phyloP scores from a whole-genome alignment of 2,113 vertebrate species.

The Spea bombifrons region DNA sequence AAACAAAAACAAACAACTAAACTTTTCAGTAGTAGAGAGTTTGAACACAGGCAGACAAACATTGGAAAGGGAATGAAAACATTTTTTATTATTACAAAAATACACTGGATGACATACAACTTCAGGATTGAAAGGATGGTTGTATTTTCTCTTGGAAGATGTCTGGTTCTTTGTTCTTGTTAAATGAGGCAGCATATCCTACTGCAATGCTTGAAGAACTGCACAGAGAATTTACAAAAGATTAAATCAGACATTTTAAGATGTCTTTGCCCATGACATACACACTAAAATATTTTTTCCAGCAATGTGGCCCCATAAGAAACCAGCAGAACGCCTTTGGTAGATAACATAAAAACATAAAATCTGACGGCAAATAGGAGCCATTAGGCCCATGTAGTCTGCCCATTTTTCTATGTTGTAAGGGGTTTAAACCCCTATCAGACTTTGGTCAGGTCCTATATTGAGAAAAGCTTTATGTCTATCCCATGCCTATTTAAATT shows the following conservation, averaged over 20 bases:
- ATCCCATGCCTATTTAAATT: no score
- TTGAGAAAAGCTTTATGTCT: no score
- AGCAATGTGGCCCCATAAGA: no score
- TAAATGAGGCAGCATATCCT: conserved; percentile 26
- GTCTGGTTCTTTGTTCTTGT: conserved; percentile 28
- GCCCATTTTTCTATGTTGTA: no score
- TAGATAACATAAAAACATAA: no score
- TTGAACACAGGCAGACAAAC: neutral
- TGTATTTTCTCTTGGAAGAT: neutral
- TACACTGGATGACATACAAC: neutral
- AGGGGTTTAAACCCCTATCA: no score
- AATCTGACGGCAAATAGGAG: no score
- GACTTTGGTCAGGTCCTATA: no score
- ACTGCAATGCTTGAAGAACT: neutral
- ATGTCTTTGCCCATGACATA: no score
- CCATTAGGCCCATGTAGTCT: no score
- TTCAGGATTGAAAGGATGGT: neutral
- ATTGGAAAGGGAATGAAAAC: neutral
- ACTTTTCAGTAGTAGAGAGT: neutral
- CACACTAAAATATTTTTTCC: no score
- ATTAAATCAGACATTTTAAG: neutral
- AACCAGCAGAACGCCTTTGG: no score
- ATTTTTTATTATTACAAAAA: neutral
- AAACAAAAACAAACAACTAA: neutral
- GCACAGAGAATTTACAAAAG: neutral